phyloP scores from a whole-genome alignment of 2,888 invertebrate genomes.

The Agrotis exclamationis region DNA sequence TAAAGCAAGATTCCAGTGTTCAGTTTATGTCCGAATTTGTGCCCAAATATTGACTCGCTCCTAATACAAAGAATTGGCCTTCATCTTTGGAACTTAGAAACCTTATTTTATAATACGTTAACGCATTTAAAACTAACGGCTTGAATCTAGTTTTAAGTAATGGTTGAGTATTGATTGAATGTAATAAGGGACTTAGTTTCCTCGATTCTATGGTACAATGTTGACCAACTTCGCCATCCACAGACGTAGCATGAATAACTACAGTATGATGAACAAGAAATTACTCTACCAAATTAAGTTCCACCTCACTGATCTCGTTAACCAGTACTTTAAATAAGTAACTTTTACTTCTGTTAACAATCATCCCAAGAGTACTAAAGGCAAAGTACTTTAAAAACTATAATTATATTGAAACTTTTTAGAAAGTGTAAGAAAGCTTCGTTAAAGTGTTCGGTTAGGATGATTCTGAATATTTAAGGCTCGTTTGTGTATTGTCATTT shows the following conservation, averaged over 20 bases:
- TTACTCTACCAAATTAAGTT: constrained; percentile 24
- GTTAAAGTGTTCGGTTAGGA: constrained; percentile 24
- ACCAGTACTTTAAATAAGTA: constrained; percentile 13
- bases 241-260: constrained; percentile 16
- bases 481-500: constrained; percentile 42
- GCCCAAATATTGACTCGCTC: too few relatives aligned
- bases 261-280: background rate
- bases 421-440: constrained; percentile 60
- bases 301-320: constrained; percentile 36
- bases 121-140: background rate
- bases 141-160: too few relatives aligned
- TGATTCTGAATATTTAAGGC: constrained; percentile 48
- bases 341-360: constrained; percentile 60
- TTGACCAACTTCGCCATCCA: background rate
- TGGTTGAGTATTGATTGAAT: too few relatives aligned
- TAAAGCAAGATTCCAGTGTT: background rate
- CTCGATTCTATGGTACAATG: background rate
- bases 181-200: background rate
- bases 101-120: too few relatives aligned
- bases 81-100: too few relatives aligned
- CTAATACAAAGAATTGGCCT: too few relatives aligned
- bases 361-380: constrained; percentile 30
- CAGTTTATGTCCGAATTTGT: too few relatives aligned
- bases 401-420: constrained; percentile 60
- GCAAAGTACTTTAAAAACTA: constrained; percentile 42